phyloP scores from a whole-genome alignment of 2,113 vertebrate genomes.

The Himantopus leucocephalus region DNA sequence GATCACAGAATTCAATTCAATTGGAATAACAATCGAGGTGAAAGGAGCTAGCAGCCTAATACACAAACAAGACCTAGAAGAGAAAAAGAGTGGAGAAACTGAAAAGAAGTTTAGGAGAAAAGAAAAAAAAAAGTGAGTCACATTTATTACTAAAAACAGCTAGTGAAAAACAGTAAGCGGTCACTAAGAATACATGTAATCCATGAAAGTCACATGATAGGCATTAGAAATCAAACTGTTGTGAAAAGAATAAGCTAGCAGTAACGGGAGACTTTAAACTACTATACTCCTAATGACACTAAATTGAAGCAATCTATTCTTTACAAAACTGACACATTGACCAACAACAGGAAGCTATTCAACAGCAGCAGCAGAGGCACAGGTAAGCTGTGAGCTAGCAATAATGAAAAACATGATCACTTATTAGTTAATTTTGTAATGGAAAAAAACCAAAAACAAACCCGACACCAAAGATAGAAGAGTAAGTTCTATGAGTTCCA shows the following conservation, averaged over 20 bases:
- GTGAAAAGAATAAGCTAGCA: neutral
- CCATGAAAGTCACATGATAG: neutral
- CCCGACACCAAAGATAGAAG: neutral
- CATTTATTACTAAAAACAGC: slow-evolving; percentile 7
- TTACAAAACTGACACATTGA: neutral
- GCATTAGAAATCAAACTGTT: slow-evolving; percentile 37
- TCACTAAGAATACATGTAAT: neutral
- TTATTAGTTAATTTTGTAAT: neutral
- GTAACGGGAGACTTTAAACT: neutral
- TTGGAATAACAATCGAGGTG: neutral
- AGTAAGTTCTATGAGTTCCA: neutral
- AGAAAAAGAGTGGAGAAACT: neutral
- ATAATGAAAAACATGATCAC: neutral
- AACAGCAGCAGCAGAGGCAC: neutral
- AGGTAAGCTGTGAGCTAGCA: neutral
- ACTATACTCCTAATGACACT: neutral
- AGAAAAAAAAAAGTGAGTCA: neutral
- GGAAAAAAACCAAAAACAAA: neutral
- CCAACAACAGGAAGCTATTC: neutral
- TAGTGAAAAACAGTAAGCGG: neutral
- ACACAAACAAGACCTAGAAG: slow-evolving; percentile 34
- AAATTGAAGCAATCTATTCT: neutral
- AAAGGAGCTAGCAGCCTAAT: slow-evolving; percentile 18
- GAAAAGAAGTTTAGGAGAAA: slow-evolving; percentile 16
- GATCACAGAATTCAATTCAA: neutral